These are phyloP conservation scores for Anaspis maculata DNA, from an alignment of 2,888 invertebrate genomes.

Conservation along the genomic window DNA sequence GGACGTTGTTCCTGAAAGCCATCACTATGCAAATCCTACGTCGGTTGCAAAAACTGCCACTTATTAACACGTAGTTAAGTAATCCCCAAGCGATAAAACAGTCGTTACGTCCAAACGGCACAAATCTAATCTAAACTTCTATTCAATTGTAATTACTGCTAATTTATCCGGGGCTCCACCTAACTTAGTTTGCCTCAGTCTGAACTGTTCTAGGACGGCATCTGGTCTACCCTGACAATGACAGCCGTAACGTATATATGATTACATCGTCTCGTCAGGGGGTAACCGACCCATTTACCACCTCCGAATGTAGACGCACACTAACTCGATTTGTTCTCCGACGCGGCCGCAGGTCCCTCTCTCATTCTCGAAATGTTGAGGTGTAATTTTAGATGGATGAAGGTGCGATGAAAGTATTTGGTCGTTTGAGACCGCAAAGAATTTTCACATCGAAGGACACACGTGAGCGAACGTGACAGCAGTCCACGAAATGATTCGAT, in stretches of 20 bases:
- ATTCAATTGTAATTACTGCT: slow-evolving; percentile 35
- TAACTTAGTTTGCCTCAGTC: slow-evolving; percentile 22
- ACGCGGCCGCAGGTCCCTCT: neutral
- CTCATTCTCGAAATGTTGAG: neutral
- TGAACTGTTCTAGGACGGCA: slow-evolving; percentile 20
- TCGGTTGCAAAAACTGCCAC: slow-evolving; percentile 1
- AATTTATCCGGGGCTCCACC: slow-evolving; percentile 28
- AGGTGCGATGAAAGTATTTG: neutral
- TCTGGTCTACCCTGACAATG: slow-evolving; percentile 27
- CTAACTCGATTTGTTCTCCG: too few species aligned
- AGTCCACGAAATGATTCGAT: slow-evolving; percentile 4
- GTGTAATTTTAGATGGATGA: neutral
- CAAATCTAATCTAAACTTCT: slow-evolving; percentile 35
- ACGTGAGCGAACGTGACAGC: slow-evolving; percentile 2
- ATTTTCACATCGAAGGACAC: too few species aligned
- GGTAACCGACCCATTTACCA: slow-evolving; percentile 3
- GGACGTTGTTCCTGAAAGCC: too few species aligned
- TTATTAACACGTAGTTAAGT: slow-evolving; percentile 14
- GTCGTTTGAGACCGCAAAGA: too few species aligned
- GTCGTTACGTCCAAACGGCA: slow-evolving; percentile 28
- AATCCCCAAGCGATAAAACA: slow-evolving; percentile 24
- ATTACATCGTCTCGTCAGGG: slow-evolving; percentile 16
- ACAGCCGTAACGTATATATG: slow-evolving; percentile 31
- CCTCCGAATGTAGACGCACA: slow-evolving; percentile 1
- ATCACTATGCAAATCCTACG: too few species aligned